Evolutionary conservation across 2,113 vertebrate genomes (phyloP), one percentile per base, ranked within the genome.

Genomic region (Xiphorhynchus elegans): DNA sequence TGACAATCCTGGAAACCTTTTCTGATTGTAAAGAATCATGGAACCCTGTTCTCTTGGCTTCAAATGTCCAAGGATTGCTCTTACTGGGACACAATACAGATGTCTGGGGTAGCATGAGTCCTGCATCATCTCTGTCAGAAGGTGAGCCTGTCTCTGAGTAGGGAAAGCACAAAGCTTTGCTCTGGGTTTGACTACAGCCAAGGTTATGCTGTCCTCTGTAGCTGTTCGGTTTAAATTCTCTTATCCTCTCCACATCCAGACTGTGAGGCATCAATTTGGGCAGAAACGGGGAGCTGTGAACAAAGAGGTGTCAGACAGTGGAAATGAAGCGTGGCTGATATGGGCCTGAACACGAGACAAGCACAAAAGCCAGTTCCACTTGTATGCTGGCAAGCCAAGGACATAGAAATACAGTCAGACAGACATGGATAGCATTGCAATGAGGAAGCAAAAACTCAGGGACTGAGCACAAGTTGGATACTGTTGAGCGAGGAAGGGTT

Each of bases 211-310:
- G 0, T 10, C 35, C 52, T 42, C 77, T 39, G 42, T 6, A 35
- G 28, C 52, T 21, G 14, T 18, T 84, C 55, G 69, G 69, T 64
- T 89, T 66, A 76, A 85, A 50, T 37, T 70, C 63, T 59, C 56
- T 90, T 47, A 76, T 37, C 19, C 39, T 60, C 24, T 46, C 12
- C 1, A 3, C 35, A 62, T 62, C 33, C 59, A 72, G 59, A 58
- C 49, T 1, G 0, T 28, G 33, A 77, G 47, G 47, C 5, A 1
- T 53, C 68, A 39, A 0, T n/a, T 49, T 0, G 6, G 56, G 74
- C 75, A 72, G 85, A 85, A 70, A 40, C 4, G 47, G 59, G 75
- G 47, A 77, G 42, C 37, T 56, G 42, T 40, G 47, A 92, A 33
- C 64, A 67, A 75, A 64, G 47, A 77, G 58, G 13, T 46, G 47